phyloP scores from a whole-genome alignment of 2,797 vertebrate species.

The Oreonectes daqikongensis region DNA sequence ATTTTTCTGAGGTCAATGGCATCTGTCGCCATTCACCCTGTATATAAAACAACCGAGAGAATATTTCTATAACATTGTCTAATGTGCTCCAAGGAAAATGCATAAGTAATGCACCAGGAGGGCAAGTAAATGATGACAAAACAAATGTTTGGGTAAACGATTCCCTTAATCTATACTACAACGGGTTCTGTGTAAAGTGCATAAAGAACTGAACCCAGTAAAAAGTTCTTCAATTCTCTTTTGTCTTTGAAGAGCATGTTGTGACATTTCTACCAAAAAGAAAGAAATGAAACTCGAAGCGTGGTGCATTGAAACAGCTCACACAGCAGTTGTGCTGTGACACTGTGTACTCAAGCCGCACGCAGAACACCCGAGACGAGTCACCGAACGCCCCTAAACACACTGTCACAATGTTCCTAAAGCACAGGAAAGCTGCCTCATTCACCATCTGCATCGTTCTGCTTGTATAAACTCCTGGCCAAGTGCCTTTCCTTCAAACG shows the following conservation, averaged over 20 bases:
- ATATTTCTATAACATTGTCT: too few relatives aligned
- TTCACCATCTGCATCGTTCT: slow-evolving; percentile 37
- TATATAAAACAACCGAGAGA: too few relatives aligned
- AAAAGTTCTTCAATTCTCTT: neutral
- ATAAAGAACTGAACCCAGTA: neutral
- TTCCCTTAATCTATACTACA: too few relatives aligned
- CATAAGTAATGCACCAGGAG: too few relatives aligned
- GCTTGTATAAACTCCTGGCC: slow-evolving; percentile 15
- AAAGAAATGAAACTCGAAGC: neutral
- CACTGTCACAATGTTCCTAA: slow-evolving; percentile 29
- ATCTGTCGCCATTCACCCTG: too few relatives aligned
- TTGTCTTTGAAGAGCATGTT: slow-evolving; percentile 4
- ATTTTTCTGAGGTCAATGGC: too few relatives aligned
- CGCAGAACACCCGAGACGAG: slow-evolving; percentile 6
- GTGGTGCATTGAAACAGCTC: neutral
- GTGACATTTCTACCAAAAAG: neutral
- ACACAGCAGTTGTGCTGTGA: slow-evolving; percentile 3
- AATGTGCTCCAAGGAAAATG: too few relatives aligned
- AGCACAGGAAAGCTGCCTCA: neutral
- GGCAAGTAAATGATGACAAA: neutral
- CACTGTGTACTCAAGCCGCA: neutral
- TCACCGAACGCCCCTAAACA: slow-evolving; percentile 6
- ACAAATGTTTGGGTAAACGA: too few relatives aligned
- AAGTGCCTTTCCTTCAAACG: slow-evolving; percentile 25
- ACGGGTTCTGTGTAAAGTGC: too few relatives aligned